phyloP scores from a whole-genome alignment of 2,113 vertebrate species.

The Suncus etruscus region DNA sequence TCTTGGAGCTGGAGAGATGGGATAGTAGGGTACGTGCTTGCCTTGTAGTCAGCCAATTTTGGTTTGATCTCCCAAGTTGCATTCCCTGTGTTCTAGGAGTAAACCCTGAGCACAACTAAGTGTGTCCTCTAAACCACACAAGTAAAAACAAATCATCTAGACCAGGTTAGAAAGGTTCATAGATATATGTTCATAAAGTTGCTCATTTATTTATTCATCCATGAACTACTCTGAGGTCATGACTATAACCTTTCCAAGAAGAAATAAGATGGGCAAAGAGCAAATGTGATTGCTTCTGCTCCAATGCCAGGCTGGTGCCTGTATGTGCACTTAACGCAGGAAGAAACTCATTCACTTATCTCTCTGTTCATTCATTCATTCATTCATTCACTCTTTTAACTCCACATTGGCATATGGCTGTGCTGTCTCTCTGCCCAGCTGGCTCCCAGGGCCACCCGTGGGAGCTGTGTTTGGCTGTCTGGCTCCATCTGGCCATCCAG shows the following conservation, averaged over 20 bases:
- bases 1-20: too few relatives aligned
- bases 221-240: background rate
- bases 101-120: too few relatives aligned
- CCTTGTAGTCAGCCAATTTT: too few relatives aligned
- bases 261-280: background rate
- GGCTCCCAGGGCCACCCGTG: slow-evolving; percentile 37
- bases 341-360: background rate
- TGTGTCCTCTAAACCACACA: too few relatives aligned
- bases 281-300: background rate
- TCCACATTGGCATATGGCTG: background rate
- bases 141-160: background rate
- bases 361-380: background rate
- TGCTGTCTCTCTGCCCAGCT: background rate
- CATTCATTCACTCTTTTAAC: background rate
- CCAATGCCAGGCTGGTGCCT: background rate
- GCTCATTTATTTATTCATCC: background rate
- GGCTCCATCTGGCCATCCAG: slow-evolving; percentile 42
- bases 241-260: too few relatives aligned
- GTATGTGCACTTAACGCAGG: background rate
- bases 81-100: too few relatives aligned
- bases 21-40: too few relatives aligned
- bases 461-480: slow-evolving; percentile 38
- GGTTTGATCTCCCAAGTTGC: too few relatives aligned
- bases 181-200: background rate
- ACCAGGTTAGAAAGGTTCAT: background rate